A percentile compares a stretch with the other conserved stretches of the same genome.
phyloP scores from a whole-genome alignment of 2,888 invertebrate species.

The Pelosia muscerda region DNA sequence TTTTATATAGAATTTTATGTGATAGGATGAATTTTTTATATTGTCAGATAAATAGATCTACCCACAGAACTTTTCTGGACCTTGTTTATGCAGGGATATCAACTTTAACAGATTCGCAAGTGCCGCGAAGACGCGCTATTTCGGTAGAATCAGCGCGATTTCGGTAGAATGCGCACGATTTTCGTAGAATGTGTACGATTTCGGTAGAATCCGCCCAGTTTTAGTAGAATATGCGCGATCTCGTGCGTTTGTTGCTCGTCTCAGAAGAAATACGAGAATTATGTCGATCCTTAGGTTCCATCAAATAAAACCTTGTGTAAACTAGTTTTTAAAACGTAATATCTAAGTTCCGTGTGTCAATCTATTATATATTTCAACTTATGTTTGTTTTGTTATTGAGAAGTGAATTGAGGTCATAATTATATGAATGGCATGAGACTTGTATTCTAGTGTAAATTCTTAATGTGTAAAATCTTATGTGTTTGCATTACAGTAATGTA shows the following conservation, averaged over 20 bases:
- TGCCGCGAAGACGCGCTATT: too few species aligned
- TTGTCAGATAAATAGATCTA: neutral
- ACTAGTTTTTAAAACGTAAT: too few species aligned
- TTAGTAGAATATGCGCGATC: too few species aligned
- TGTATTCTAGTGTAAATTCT: constrained; percentile 11
- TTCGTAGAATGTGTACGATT: too few species aligned
- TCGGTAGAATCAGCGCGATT: too few species aligned
- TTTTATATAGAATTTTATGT: neutral
- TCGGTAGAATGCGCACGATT: too few species aligned
- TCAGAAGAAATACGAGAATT: too few species aligned
- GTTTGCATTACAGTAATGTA: neutral
- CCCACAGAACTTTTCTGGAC: neutral
- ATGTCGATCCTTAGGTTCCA: neutral
- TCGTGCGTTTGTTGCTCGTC: too few species aligned
- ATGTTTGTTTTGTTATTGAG: neutral
- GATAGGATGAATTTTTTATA: neutral
- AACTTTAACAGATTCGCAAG: neutral
- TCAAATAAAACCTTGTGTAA: too few species aligned
- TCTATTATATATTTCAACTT: neutral
- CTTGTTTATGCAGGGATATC: neutral
- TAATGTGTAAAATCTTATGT: neutral
- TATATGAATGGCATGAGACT: neutral
- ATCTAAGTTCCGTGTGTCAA: neutral
- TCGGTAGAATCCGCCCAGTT: too few species aligned
- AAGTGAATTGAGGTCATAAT: neutral